Conservation (phyloP, 1,140 invertebrate species). For the Zaprionus taronus region DNA sequence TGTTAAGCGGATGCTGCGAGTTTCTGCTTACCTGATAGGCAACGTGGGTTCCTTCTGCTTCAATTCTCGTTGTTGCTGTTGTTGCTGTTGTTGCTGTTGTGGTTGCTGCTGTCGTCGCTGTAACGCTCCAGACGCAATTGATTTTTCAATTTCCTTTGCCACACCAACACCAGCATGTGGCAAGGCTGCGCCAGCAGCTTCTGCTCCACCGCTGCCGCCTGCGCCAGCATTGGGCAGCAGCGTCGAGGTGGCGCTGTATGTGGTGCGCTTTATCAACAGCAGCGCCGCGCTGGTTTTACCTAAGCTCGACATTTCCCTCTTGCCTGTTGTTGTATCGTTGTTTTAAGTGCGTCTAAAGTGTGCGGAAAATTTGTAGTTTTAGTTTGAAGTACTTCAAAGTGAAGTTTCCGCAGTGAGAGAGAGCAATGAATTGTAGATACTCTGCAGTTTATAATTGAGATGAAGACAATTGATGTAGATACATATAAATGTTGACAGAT, state of each 20-base stretch:
- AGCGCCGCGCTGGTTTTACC: conserved; percentile 62
- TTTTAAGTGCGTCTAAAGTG: conserved; percentile 8
- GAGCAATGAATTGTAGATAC: neutral
- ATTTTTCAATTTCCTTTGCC: conserved; percentile 79
- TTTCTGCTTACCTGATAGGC: conserved; percentile 16
- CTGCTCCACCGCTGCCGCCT: neutral
- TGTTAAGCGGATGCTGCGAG: neutral
- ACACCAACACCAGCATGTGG: conserved; percentile 60
- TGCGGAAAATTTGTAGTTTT: conserved; percentile 17
- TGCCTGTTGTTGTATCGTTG: neutral
- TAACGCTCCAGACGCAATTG: conserved; percentile 63
- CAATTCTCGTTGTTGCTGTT: conserved; percentile 1
- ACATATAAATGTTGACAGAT: too few species aligned
- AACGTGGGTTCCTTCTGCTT: neutral
- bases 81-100: too few species aligned
- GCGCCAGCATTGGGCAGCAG: conserved; percentile 36
- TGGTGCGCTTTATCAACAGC: conserved; percentile 70
- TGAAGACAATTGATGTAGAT: too few species aligned
- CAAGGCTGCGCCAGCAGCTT: conserved; percentile 22
- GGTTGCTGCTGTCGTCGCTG: conserved; percentile 45
- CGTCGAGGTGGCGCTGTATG: conserved; percentile 64
- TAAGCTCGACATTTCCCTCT: conserved; percentile 68
- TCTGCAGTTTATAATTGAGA: neutral
- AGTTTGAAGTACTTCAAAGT: conserved; percentile 9
- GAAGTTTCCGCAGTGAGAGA: neutral